Base-by-base conservation (phyloP, 2,888 invertebrate genomes). In the Drosophila prostipennis region DNA sequence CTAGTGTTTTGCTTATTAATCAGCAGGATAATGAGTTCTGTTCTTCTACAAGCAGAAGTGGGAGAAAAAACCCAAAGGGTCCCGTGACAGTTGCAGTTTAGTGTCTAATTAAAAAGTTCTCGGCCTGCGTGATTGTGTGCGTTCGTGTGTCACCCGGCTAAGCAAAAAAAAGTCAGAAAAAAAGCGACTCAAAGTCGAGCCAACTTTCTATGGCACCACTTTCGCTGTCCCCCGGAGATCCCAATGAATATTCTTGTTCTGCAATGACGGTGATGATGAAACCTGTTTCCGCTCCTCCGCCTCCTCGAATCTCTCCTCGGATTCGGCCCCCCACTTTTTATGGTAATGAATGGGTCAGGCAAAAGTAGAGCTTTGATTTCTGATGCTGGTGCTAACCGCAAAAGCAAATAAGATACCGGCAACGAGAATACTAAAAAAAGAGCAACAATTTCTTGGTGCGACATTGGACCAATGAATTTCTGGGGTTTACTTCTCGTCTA, bases 141-240 rank as follows among this genome's bases (percentile, higher is more conserved):
- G 63, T 64, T 52, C 65, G 54, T 32, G 57, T 67, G 58, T 46
- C 76, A 72, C 63, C 64, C 46, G 14, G 48, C 19, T 48, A 43
- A 53, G 49, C 60, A 55, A 36, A 54, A 57, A 46, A 51, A 43
- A 40, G 10, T 5, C 26, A 16, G 11, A 42, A 42, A 42, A 42
- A 23, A 11, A 42, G 10, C 36, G 32, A 26, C 49, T 46, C 40
- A 19, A 23, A 56, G 65, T 59, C 74, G 46, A 67, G 63, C 67
- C 70, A 88, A 82, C 82, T 82, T 82, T 82, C 82, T 88, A 88
- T 82, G 80, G 88, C 87, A 88, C 73, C 88, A 82, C 82, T 82
- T 82, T 82, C 82, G 87, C 89, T 82, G 87, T 63, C 72, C 69
- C 56, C 57, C 23, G 14, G 36, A 45, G 60, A 72, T 72, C 46